Evolutionary conservation across 2,888 invertebrate genomes (phyloP).

Genomic region (Diarsia brunnea): DNA sequence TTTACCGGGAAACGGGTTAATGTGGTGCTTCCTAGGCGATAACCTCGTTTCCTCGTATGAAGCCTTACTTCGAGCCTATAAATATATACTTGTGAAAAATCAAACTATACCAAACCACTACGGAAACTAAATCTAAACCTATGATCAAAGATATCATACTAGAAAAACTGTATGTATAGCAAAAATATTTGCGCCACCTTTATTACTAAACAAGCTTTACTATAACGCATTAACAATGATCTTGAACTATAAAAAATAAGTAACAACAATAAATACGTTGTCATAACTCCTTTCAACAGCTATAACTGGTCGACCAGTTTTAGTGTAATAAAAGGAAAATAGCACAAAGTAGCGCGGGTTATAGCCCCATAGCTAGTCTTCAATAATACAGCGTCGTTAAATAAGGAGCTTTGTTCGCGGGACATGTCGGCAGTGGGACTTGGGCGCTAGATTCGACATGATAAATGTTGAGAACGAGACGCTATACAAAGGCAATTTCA

Average conservation of each 20-base stretch:
- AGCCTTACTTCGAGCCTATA: slow-evolving; percentile 3
- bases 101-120: slow-evolving; percentile 5
- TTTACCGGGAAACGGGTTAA: slow-evolving; percentile 47
- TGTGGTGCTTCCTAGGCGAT: slow-evolving; percentile 53
- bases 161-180: not conserved
- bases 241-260: slow-evolving; percentile 42
- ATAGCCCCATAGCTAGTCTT: slow-evolving; percentile 56
- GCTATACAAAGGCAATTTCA: slow-evolving; percentile 67
- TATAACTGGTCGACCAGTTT: slow-evolving; percentile 51
- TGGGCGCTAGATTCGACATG: slow-evolving; percentile 62
- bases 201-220: slow-evolving; percentile 30
- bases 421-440: slow-evolving; percentile 54
- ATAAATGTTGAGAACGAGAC: slow-evolving; percentile 67
- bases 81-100: slow-evolving; percentile 34
- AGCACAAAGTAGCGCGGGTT: slow-evolving; percentile 52
- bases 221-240: slow-evolving; percentile 40
- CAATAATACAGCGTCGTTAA: slow-evolving; percentile 69
- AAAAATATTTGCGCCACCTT: not conserved
- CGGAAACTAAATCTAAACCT: slow-evolving; percentile 7
- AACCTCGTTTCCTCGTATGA: slow-evolving; percentile 29
- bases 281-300: slow-evolving; percentile 47
- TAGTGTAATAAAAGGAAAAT: slow-evolving; percentile 59
- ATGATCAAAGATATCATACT: not conserved
- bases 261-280: slow-evolving; percentile 49
- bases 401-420: slow-evolving; percentile 68